A percentile compares a stretch with the other conserved stretches of the same genome.
phyloP scores from a whole-genome alignment of 2,888 invertebrate genomes.

The Xestia ashworthii region DNA sequence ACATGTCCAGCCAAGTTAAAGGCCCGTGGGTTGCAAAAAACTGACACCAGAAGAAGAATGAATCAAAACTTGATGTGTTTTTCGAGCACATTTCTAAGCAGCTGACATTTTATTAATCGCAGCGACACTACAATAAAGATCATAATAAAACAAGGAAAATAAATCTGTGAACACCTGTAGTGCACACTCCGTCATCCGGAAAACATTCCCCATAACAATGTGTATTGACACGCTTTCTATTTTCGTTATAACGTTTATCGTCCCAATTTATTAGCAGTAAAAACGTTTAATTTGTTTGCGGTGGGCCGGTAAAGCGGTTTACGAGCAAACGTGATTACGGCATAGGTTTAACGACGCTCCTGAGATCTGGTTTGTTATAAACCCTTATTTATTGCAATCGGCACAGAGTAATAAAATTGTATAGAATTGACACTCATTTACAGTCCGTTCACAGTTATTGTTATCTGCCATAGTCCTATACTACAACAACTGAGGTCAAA shows the following conservation, averaged over 20 bases:
- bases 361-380: slow-evolving; percentile 78
- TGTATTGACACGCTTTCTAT: slow-evolving; percentile 65
- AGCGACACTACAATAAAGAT: neutral
- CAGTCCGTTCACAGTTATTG: neutral
- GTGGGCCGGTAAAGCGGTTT: slow-evolving; percentile 80
- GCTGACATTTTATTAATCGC: neutral
- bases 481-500: neutral
- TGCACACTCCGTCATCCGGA: neutral
- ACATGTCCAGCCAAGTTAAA: no score
- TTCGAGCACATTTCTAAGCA: neutral
- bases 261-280: slow-evolving; percentile 78
- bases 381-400: slow-evolving; percentile 59
- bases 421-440: slow-evolving; percentile 20
- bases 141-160: neutral
- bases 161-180: neutral
- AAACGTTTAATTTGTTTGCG: slow-evolving; percentile 83
- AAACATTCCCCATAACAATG: slow-evolving; percentile 29
- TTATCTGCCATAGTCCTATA: neutral
- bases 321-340: slow-evolving; percentile 81
- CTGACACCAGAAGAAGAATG: no score
- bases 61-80: no score
- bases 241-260: slow-evolving; percentile 72
- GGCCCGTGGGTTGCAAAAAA: no score
- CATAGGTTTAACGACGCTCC: slow-evolving; percentile 78
- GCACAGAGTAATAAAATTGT: slow-evolving; percentile 33